These are phyloP conservation scores for Karalla daura DNA, from an alignment of 2,797 vertebrate genomes.

Conservation along the genomic window DNA sequence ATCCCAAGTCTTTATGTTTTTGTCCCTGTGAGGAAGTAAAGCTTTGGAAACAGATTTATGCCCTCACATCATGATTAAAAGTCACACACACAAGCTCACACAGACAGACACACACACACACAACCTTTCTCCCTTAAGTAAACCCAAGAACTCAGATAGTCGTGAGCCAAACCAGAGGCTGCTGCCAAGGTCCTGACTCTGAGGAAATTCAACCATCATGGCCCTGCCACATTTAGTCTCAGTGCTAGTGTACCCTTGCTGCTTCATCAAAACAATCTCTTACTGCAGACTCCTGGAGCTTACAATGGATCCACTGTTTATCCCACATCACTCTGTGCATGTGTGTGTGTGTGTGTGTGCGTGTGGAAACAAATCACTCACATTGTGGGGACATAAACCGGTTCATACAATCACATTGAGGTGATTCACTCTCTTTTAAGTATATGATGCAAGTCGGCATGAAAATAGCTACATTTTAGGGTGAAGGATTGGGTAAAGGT, in stretches of 20 bases:
- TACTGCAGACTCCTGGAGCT: conserved; percentile 73
- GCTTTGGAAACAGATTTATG: too few species aligned
- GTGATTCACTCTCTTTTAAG: too few species aligned
- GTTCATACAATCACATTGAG: too few species aligned
- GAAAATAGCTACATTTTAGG: too few species aligned
- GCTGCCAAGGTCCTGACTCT: conserved; percentile 72
- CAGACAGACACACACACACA: conserved; percentile 31
- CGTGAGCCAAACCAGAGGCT: conserved; percentile 63
- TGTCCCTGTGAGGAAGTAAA: too few species aligned
- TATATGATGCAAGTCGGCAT: too few species aligned
- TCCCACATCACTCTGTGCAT: conserved; percentile 54
- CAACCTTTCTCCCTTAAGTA: conserved; percentile 46
- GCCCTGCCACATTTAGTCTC: conserved; percentile 75
- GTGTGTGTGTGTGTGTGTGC: conserved; percentile 27
- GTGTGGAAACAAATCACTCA: background rate
- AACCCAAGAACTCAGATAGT: conserved; percentile 71
- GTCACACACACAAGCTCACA: conserved; percentile 23
- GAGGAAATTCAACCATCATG: conserved; percentile 71
- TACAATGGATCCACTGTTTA: conserved; percentile 77
- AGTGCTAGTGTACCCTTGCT: conserved; percentile 71
- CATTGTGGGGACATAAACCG: too few species aligned
- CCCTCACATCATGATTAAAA: too few species aligned
- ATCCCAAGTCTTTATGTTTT: too few species aligned
- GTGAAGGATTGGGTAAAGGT: too few species aligned
- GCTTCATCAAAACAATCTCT: conserved; percentile 78